Base-by-base conservation (phyloP, 2,797 vertebrate genomes). In the Sebastes paucispinis region DNA sequence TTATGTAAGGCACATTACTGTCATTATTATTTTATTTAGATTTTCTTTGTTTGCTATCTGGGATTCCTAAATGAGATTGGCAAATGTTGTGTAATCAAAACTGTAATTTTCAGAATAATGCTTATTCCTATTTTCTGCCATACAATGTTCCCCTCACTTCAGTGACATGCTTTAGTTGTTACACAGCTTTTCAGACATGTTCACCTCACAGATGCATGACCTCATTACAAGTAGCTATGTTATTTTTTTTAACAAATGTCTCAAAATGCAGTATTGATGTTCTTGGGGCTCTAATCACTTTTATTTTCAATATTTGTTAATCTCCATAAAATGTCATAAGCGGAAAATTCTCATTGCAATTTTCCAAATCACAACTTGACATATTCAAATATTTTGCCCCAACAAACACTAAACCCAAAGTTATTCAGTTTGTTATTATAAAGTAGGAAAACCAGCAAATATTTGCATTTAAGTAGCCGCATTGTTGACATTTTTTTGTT, bases 341-440 rank as follows among this genome's bases (percentile, higher is more conserved):
- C 0, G 3, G 6, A 43, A 71, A 59, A 36, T 43, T 10, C 4
- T 43, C 4, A 7, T 18, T 0, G 8, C 1, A 3, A n/a, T 13
- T 60, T 60, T 29, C 14, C 11, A 25, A 34, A 52, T 7, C 29
- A 32, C 3, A 25, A 25, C 3, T 4, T 25, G 8, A 52, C 25
- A 76, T 32, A 29, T 31, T 22, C 6, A 58, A 43, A 34, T 14
- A 11, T 66, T 66, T 57, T 43, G 50, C 12, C 24, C 10, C 6
- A 52, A n/a, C n/a, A 75, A 39, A 20, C 6, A 12, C 27, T n/a
- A 18, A 65, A 43, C 13, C 25, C 20, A 29, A 22, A 16, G 9
- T 31, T 8, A 54, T 14, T 47, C 6, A 32, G n/a, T 16, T 50
- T 22, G 20, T 39, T 11, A 11, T 52, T 7, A 36, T 3, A 22